These are phyloP conservation scores for Radopholus similis DNA, from an alignment of 1,140 invertebrate genomes.

Conservation along the genomic window DNA sequence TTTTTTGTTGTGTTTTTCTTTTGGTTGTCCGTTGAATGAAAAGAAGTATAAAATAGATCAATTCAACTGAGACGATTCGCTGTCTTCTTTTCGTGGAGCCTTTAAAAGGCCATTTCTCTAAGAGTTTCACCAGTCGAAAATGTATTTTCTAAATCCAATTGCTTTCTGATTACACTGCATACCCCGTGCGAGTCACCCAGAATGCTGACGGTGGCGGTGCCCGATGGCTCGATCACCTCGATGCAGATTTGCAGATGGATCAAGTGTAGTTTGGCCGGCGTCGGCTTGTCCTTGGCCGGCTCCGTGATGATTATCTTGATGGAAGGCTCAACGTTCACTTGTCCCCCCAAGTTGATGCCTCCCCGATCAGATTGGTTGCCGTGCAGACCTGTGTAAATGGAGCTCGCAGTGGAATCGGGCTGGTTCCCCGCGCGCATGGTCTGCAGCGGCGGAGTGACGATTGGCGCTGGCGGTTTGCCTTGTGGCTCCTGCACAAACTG, in stretches of 20 bases:
- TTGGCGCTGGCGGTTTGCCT: constrained; percentile 48
- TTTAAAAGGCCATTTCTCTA: no score
- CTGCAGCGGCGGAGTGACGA: constrained; percentile 52
- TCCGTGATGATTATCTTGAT: constrained; percentile 30
- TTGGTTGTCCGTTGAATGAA: no score
- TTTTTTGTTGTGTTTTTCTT: no score
- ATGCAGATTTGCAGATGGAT: constrained; percentile 60
- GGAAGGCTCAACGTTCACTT: constrained; percentile 39
- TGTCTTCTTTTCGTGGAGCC: no score
- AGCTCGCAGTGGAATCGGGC: constrained; percentile 51
- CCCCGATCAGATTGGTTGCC: constrained; percentile 50
- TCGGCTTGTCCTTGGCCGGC: neutral
- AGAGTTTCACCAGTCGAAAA: no score
- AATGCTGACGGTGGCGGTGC: constrained; percentile 52
- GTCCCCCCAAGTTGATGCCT: constrained; percentile 54
- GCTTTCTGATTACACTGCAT: no score
- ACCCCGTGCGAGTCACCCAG: constrained; percentile 50
- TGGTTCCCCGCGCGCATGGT: constrained; percentile 53
- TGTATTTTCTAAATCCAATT: no score
- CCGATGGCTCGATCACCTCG: constrained; percentile 53
- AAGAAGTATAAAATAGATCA: no score
- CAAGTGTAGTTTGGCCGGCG: constrained; percentile 12
- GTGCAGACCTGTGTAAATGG: constrained; percentile 46
- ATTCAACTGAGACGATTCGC: no score
- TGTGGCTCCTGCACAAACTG: neutral